Evolutionary conservation across 2,113 vertebrate genomes (phyloP), one percentile per base, ranked within the genome.

Genomic region (Athene cunicularia): DNA sequence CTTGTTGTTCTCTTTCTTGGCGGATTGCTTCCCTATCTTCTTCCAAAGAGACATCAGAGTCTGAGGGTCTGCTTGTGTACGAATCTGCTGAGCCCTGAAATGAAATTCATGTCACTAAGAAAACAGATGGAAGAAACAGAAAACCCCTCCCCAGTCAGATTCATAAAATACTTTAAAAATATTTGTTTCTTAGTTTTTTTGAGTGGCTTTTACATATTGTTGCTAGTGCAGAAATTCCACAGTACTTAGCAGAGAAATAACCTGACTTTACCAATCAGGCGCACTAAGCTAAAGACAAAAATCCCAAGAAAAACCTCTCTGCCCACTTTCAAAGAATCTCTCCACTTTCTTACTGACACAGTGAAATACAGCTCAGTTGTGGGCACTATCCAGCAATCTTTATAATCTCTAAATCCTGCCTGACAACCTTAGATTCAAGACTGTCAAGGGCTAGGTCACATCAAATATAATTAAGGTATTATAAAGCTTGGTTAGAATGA

Each of bases 51-150:
- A 99, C 99, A 99, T 99, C 99, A 19, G 99, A 99, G 98, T 99
- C 99, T n/a, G 99, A 99, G 8, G 99, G 99, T 97, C 99, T 99
- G 98, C 99, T 99, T 86, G 99, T 99, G 98, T 99, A 99, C 41
- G 99, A 99, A 98, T 99, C 99, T 96, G 99, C 99, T 98, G 99
- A 99, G 97, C 99, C 99, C 99, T 99, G 98, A 5, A 96, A 98
- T 81, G 41, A 86, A 93, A 97, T 37, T 33, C 43, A 52, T 9
- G 4, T 33, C 80, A 75, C 95, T 77, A 49, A 82, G 79, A 49
- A 71, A 83, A 63, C 37, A 5, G 28, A 53, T 9, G 32, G 2
- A 19, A 79, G 11, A 20, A 39, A 45, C 0, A 59, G 43, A 73
- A 70, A 8, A 4, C 14, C 58, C 5, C 2, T 11, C 43, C 72